Evolutionary conservation across 2,888 invertebrate species (phyloP), one percentile per base, ranked within the genome.

Genomic region (Serrognathus titanus): DNA sequence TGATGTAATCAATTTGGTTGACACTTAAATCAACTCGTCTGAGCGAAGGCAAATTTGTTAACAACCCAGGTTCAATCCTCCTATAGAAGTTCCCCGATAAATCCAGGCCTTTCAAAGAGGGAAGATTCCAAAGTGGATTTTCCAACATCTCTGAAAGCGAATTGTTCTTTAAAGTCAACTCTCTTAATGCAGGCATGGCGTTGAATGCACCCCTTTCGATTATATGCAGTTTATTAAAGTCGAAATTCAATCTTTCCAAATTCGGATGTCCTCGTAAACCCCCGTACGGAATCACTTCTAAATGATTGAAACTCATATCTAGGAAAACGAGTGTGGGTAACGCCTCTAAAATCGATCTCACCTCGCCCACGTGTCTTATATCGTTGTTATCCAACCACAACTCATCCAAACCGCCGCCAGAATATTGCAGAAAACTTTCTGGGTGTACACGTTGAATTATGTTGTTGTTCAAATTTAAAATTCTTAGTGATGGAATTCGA

Each of bases 121-220:
- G 92, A 45, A 93, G 78, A 78, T 92, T 89, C 92, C 92, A 93
- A 69, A 89, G 87, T 0, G 92, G 92, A 48, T 86, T 83, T 60
- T 88, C 86, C 46, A 87, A 78, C 50, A 51, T 80, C 71, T 90
- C 88, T 1, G 85, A 83, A 31, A 95, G 76, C 2, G 92, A 92
- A 72, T 95, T 95, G 69, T 94, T 93, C 63, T 86, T 84, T 57
- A 95, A 79, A 66, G 92, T 84, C 37, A 95, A 79, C 71, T 93
- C 92, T 64, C 92, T 81, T 38, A 95, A 76, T 0, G 92, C 89
- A 0, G 91, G 91, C 87, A 94, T 89, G 11, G 89, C 89, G 71
- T 87, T 84, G 70, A 94, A 87, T 0, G 92, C 89, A 70, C 92
- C 90, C 39, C 87, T 80, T 66, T 91, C 89, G 54, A 94, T 85